Base-by-base conservation (phyloP, 2,113 vertebrate species). In the Montifringilla adamsi region DNA sequence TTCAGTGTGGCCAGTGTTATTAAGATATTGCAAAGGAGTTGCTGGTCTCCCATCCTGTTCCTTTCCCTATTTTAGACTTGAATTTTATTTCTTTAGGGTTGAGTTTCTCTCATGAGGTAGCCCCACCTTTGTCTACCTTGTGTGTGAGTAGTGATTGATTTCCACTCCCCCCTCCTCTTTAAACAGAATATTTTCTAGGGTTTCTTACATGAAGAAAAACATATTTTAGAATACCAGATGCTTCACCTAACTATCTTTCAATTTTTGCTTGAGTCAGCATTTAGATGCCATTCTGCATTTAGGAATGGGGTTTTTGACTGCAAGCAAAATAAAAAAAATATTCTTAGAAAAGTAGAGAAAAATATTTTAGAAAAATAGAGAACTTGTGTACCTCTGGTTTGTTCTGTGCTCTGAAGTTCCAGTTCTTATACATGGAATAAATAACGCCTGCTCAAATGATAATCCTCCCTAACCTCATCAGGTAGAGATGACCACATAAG, bases 131-230 rank as follows among this genome's bases (percentile, higher is more conserved):
- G 22, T 73, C 46, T 77, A 11, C 6, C 13, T 77, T 77, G 9
- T 53, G 12, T 41, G 20, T 43, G 13, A 12, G 37, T 7, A 60
- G 35, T 27, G 23, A 35, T 58, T 60, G 13, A 68, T 52, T 86
- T 79, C 9, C 14, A 30, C 7, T 64, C 2, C 7, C 15, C 0
- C 0, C 4, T 46, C 4, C 15, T 73, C 68, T 79, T 72, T 20
- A 53, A 90, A 37, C 17, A 63, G 11, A 55, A 7, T 80, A n/a
- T 86, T 85, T 80, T 64, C 41, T 49, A 37, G 35, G 1, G 4
- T n/a, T 77, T 68, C 15, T 70, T 58, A 7, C 56, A 46, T 39
- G 3, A 53, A 86, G 22, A 49, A 52, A 58, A 86, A 22, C 8
- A 10, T 22, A 13, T 17, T 84, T 77, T 15, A 62, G 24, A 59